These are phyloP conservation scores for Armadillidium nasatum DNA, from an alignment of 1,140 invertebrate genomes.

Conservation along the genomic window DNA sequence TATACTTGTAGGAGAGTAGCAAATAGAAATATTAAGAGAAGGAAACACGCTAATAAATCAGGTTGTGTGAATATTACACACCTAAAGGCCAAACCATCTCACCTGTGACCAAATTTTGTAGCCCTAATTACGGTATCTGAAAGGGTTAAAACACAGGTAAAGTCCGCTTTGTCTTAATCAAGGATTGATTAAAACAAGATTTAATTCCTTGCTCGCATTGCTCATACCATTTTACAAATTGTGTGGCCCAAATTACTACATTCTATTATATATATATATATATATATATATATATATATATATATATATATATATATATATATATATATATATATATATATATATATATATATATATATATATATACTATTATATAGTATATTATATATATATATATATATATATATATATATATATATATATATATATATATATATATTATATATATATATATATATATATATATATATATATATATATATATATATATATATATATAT, in stretches of 20 bases:
- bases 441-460: too few relatives aligned
- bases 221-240: neutral
- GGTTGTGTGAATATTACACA: neutral
- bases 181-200: neutral
- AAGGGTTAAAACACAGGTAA: constrained; percentile 1
- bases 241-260: neutral
- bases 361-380: too few relatives aligned
- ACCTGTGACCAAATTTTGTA: constrained; percentile 4
- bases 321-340: neutral
- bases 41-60: neutral
- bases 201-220: neutral
- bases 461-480: too few relatives aligned
- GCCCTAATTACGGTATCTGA: neutral
- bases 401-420: too few relatives aligned
- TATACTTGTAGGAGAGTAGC: neutral
- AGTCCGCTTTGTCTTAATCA: neutral
- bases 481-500: too few relatives aligned
- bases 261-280: neutral
- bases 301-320: neutral
- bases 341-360: too few relatives aligned
- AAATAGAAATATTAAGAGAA: neutral
- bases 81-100: neutral
- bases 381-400: too few relatives aligned
- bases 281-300: constrained; percentile 2
- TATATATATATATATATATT: too few relatives aligned